A percentile compares a stretch with the other conserved stretches of the same genome.
Conservation (phyloP, 23 tunicate genomes). For the Corella eumyota region DNA sequence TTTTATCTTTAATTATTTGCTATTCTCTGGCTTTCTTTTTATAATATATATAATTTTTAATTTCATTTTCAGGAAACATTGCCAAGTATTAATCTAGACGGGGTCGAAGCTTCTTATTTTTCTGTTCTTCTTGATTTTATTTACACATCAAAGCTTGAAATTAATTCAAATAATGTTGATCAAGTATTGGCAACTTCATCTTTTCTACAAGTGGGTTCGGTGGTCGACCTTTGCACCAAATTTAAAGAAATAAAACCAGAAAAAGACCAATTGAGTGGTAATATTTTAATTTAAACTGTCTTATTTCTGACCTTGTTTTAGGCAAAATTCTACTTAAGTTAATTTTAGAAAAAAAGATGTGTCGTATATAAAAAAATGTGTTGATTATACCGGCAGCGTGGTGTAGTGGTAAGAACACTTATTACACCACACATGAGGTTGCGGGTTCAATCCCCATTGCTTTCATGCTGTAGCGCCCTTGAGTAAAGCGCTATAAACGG, state of each 20-base stretch:
- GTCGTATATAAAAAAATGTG: no score
- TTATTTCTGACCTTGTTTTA: not conserved
- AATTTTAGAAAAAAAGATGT: no score
- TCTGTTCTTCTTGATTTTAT: constrained; percentile 39
- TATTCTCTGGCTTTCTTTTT: not conserved
- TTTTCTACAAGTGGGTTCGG: constrained; percentile 32
- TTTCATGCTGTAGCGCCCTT: no score
- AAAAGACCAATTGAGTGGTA: not conserved
- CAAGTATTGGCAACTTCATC: constrained; percentile 39
- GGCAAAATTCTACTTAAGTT: no score
- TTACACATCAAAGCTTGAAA: constrained; percentile 53
- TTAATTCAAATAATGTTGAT: constrained; percentile 35
- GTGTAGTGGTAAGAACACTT: no score
- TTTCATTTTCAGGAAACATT: constrained; percentile 4
- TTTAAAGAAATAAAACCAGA: constrained; percentile 19
- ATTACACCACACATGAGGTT: no score
- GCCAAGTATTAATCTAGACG: constrained; percentile 59
- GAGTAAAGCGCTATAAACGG: no score
- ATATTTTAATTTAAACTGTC: not conserved
- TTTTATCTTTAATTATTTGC: no score
- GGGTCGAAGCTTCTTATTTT: constrained; percentile 41
- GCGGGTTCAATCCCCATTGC: no score
- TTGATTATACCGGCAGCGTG: no score
- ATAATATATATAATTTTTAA: not conserved
- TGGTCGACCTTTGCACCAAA: constrained; percentile 47